Evolutionary conservation across 1,140 invertebrate genomes (phyloP).

Genomic region (Hermetia illucens): DNA sequence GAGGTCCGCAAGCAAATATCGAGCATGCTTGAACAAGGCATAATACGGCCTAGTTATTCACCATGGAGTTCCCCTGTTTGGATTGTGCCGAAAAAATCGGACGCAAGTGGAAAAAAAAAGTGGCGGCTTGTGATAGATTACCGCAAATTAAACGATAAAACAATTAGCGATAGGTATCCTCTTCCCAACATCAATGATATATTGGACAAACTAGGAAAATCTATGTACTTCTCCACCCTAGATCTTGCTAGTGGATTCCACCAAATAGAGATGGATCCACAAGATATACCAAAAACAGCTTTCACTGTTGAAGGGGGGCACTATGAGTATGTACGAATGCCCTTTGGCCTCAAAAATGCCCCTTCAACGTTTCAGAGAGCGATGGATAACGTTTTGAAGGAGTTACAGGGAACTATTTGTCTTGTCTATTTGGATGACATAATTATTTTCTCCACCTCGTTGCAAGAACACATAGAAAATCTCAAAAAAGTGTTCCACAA

Average conservation of each 20-base stretch:
- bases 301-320: too few species aligned
- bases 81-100: too few species aligned
- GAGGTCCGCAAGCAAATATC: constrained; percentile 11
- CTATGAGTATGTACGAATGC: too few species aligned
- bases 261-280: constrained; percentile 30
- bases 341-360: too few species aligned
- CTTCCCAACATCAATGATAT: constrained; percentile 31
- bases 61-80: too few species aligned
- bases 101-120: too few species aligned
- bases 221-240: constrained; percentile 23
- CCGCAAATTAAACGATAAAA: constrained; percentile 13
- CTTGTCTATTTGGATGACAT: constrained; percentile 14
- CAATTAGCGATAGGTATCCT: constrained; percentile 24
- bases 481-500: constrained; percentile 11
- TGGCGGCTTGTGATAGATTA: too few species aligned
- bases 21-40: background rate
- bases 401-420: constrained; percentile 5
- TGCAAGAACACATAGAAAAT: constrained; percentile 12
- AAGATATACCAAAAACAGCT: constrained; percentile 29
- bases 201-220: constrained; percentile 19
- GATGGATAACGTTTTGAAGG: too few species aligned
- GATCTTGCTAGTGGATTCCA: constrained; percentile 34
- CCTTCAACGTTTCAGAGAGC: too few species aligned
- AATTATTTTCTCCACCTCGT: constrained; percentile 9
- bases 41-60: too few species aligned